These are phyloP conservation scores for Aegypius monachus DNA, from an alignment of 2,113 vertebrate species.

Conservation along the genomic window DNA sequence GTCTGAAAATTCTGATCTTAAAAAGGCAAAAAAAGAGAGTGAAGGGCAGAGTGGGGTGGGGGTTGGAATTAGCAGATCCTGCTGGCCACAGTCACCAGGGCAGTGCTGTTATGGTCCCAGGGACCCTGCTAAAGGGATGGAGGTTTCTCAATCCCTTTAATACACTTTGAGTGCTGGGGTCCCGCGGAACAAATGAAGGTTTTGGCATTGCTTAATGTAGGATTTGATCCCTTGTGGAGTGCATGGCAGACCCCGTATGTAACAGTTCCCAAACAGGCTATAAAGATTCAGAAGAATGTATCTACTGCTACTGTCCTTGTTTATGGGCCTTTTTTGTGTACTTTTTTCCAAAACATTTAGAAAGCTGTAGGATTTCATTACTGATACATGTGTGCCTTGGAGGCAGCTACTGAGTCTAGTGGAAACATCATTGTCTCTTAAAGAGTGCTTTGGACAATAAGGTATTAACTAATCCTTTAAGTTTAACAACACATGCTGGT, in stretches of 20 bases:
- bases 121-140: background rate
- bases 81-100: background rate
- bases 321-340: background rate
- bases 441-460: background rate
- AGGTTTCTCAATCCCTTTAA: background rate
- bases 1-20: background rate
- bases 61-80: background rate
- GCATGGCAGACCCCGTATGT: background rate
- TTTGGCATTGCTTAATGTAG: background rate
- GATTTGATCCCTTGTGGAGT: background rate
- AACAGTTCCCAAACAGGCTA: background rate
- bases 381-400: rapidly evolving
- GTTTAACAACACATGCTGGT: background rate
- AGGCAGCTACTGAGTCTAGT: background rate
- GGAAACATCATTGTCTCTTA: background rate
- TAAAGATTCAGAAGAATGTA: background rate
- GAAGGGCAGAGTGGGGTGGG: background rate
- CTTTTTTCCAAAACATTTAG: background rate
- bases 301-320: background rate
- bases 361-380: background rate
- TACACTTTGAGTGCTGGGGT: background rate
- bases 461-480: background rate
- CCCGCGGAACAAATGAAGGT: background rate
- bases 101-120: background rate
- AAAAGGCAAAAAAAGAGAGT: background rate